Base-by-base conservation (phyloP, 2,113 vertebrate genomes). In the Gavialis gangeticus region DNA sequence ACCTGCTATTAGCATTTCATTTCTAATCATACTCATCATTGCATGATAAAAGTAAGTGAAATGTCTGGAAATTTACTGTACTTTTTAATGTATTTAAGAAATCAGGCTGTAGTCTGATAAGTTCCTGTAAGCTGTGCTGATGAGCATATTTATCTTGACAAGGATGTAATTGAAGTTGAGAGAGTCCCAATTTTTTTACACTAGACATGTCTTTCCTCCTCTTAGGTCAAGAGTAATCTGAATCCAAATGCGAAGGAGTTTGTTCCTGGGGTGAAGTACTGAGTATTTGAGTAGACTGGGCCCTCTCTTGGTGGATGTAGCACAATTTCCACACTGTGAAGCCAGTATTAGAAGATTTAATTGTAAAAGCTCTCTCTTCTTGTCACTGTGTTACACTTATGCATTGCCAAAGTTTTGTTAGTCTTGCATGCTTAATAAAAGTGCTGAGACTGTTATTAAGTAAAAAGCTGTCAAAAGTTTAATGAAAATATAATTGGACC, bases 241-340 rank as follows among this genome's bases (percentile, higher is more conserved):
- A 99, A 99, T 97, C 99, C 99, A 96, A 99, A 99, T 73, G 99
- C 99, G 97, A 99, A 99, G 98, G 99, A 99, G 97, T 99, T 99
- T 98, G 98, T 99, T 97, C 99, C 99, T 87, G 99, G 99, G 84
- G 98, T 99, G 98, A 99, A 99, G 97, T 99, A 99, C 97, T 98
- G 98, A 98, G 98, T 96, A 98, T 98, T 97, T 98, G 98, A 98
- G 98, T 98, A 98, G 97, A 98, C 85, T 97, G 98, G 98, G 98
- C 97, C 97, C 98, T 98, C 95, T 98, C 97, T 98, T 98, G 97
- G 98, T 97, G 94, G 97, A 97, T 94, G 98, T 98, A 98, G 98
- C 98, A 98, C 97, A 98, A 98, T 98, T 98, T 98, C 98, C 97
- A 97, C 98, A 98, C 98, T 99, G 98, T 98, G 98, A 99, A 98